Evolutionary conservation across 2,113 vertebrate genomes (phyloP).

Genomic region (Cinclus cinclus): DNA sequence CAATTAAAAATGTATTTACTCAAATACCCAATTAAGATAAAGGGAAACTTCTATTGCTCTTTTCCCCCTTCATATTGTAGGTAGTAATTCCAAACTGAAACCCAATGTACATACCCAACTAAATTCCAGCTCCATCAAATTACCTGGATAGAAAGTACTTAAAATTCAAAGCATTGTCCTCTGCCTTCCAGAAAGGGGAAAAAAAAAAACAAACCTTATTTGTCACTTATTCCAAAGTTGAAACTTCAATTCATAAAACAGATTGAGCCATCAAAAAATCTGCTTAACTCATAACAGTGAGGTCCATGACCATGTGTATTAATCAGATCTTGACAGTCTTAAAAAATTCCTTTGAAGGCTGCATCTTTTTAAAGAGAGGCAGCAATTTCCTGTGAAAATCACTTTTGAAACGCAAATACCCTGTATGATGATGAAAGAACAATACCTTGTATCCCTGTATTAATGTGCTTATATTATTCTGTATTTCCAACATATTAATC

Average conservation of each 20-base stretch:
- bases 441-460: not conserved
- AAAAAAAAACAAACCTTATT: fast-evolving
- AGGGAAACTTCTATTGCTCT: not conserved
- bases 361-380: not conserved
- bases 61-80: not conserved
- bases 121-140: not conserved
- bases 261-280: not conserved
- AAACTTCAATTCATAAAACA: not conserved
- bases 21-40: not conserved
- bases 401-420: constrained; percentile 26
- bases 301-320: not conserved
- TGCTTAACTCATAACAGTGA: not conserved
- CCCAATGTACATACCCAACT: not conserved
- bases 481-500: constrained; percentile 40
- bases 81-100: not conserved
- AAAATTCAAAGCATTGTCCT: not conserved
- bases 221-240: not conserved
- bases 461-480: constrained; percentile 34
- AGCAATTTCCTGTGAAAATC: not conserved
- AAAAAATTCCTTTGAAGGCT: not conserved
- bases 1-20: not conserved
- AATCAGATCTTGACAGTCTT: not conserved
- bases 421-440: not conserved
- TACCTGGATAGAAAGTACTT: not conserved
- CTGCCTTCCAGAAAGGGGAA: not conserved